phyloP scores from a whole-genome alignment of 2,888 invertebrate genomes.

The Gasteruption jaculator region DNA sequence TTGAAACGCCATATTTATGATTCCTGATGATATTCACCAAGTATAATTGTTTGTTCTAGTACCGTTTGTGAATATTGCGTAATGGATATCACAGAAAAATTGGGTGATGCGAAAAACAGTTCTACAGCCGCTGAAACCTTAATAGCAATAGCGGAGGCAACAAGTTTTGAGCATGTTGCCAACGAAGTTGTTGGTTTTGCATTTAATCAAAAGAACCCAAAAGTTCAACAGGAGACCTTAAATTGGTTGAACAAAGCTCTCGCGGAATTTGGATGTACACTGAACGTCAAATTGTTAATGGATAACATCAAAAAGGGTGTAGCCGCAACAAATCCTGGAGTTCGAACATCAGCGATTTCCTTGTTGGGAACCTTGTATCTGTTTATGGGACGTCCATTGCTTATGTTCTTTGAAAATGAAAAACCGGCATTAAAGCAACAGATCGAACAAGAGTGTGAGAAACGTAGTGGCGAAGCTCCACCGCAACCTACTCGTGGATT shows the following conservation, averaged over 20 bases:
- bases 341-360: slow-evolving; percentile 72
- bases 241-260: slow-evolving; percentile 76
- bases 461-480: slow-evolving; percentile 48
- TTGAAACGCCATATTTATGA: too few species aligned
- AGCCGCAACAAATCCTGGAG: slow-evolving; percentile 78
- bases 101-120: slow-evolving; percentile 80
- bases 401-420: slow-evolving; percentile 80
- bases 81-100: slow-evolving; percentile 77
- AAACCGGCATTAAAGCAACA: slow-evolving; percentile 79
- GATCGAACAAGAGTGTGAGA: slow-evolving; percentile 82
- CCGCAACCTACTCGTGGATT: slow-evolving; percentile 35
- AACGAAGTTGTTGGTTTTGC: slow-evolving; percentile 70
- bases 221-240: slow-evolving; percentile 82
- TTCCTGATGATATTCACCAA: slow-evolving; percentile 11
- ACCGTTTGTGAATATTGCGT: slow-evolving; percentile 72
- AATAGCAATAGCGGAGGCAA: slow-evolving; percentile 72
- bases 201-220: slow-evolving; percentile 84
- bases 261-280: slow-evolving; percentile 78
- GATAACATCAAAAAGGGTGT: slow-evolving; percentile 80
- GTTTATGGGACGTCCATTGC: slow-evolving; percentile 72
- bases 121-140: slow-evolving; percentile 66
- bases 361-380: slow-evolving; percentile 75
- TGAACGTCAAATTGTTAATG: slow-evolving; percentile 71
- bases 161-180: slow-evolving; percentile 70
- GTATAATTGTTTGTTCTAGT: slow-evolving; percentile 50